Base-by-base conservation (phyloP, 2,888 invertebrate species). In the Drosophila vallismaia region DNA sequence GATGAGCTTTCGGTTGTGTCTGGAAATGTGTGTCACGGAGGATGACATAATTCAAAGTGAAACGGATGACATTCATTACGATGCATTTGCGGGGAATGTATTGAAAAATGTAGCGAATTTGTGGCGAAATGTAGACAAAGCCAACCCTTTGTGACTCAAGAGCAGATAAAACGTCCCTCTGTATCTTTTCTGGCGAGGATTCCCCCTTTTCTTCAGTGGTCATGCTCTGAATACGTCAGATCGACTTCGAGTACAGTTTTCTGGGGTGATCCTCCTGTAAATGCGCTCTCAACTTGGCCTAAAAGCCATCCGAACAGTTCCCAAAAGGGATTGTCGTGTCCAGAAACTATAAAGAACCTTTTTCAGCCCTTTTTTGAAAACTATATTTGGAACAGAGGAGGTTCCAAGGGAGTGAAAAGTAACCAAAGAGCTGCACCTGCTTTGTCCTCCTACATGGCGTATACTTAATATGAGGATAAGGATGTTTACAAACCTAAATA, bases 21-120 rank as follows among this genome's bases (percentile, higher is more conserved):
- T 51, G 49, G 7, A 60, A 68, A 72, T 72, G 73, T 74, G 71
- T 75, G 76, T 63, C 68, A 62, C 73, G 46, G 51, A 49, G 53
- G 68, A 81, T 85, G 84, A 87, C 88, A 86, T 86, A 86, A 86
- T 87, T 87, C 86, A 82, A 88, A 87, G 86, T 68, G 55, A 80
- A 86, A 88, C 85, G 85, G 88, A 86, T 86, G 85, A 82, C 88
- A 88, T 87, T 88, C 88, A 88, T 86, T 86, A 88, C 77, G 80
- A 63, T 69, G 85, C 77, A 79, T 79, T 84, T 52, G 64, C 46
- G 40, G 40, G 24, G 54, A 14, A 31, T 54, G 26, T 14, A 63
- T 67, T 53, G 58, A 57, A 57, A 69, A 71, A 70, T 36, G 62
- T 52, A 53, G 68, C 77, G 71, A 75, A 64, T 77, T 79, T 19